Conservation (phyloP, 2,888 invertebrate species). For the Leptura quadrifasciata region DNA sequence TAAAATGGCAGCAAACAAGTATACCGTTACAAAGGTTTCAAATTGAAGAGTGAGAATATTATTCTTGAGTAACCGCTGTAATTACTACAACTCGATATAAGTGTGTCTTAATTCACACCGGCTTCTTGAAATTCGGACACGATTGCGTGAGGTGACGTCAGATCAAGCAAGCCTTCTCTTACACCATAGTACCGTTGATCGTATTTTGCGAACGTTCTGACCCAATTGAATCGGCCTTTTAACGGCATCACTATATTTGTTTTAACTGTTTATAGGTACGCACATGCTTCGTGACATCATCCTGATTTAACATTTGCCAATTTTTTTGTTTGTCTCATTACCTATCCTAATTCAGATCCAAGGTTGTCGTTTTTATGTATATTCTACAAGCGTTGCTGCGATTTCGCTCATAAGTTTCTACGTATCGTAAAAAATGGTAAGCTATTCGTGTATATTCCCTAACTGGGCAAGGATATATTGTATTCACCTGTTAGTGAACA, state of each 20-base stretch:
- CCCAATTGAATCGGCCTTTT: constrained; percentile 48
- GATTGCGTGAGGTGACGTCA: constrained; percentile 21
- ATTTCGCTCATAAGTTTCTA: background rate
- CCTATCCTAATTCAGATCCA: constrained; percentile 44
- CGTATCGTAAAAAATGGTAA: background rate
- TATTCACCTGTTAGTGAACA: constrained; percentile 42
- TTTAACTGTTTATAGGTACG: constrained; percentile 48
- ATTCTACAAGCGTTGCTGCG: background rate
- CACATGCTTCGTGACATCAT: constrained; percentile 27
- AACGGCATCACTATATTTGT: constrained; percentile 50
- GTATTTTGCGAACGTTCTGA: constrained; percentile 45
- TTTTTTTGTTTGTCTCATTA: constrained; percentile 44
- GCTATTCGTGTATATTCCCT: background rate
- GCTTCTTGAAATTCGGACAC: constrained; percentile 27
- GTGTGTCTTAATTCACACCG: background rate
- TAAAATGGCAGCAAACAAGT: background rate
- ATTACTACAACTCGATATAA: constrained; percentile 18
- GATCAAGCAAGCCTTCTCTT: background rate
- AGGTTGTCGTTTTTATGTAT: constrained; percentile 20
- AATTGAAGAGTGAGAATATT: constrained; percentile 32
- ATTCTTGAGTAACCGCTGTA: constrained; percentile 16
- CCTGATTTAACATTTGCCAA: constrained; percentile 28
- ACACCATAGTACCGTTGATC: constrained; percentile 7
- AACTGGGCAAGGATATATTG: background rate
- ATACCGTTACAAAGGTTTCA: constrained; percentile 14